phyloP scores from a whole-genome alignment of 2,797 vertebrate species.

The Petrocephalus schoutedeni region DNA sequence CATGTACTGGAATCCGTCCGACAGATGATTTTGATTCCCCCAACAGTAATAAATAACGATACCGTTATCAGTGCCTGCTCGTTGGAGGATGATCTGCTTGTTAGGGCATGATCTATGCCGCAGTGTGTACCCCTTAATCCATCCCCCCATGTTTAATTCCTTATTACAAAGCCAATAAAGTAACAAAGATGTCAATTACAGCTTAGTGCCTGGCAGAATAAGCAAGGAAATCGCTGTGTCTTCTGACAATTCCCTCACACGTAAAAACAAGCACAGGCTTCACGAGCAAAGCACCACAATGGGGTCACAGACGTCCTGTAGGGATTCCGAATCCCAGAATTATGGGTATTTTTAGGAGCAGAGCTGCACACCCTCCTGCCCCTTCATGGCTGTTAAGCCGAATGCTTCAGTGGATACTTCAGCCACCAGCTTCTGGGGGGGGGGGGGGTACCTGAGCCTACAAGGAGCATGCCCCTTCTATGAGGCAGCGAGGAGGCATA shows the following conservation, averaged over 20 bases:
- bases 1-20: neutral
- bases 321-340: neutral
- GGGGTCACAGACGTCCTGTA: neutral
- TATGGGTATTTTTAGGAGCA: neutral
- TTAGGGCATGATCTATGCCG: constrained; percentile 24
- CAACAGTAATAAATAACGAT: neutral
- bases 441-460: neutral
- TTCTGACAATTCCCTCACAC: constrained; percentile 23
- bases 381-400: constrained; percentile 30
- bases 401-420: constrained; percentile 2
- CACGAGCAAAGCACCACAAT: neutral
- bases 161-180: constrained; percentile 42
- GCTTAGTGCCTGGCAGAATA: constrained; percentile 28
- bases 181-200: constrained; percentile 34
- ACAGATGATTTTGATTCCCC: neutral
- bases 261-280: constrained; percentile 21
- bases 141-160: constrained; percentile 23
- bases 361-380: neutral
- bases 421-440: constrained; percentile 48
- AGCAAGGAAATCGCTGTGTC: constrained; percentile 27
- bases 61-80: constrained; percentile 29
- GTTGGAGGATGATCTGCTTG: constrained; percentile 28
- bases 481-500: neutral
- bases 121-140: constrained; percentile 25
- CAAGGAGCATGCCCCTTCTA: neutral